Evolutionary conservation across 1,140 invertebrate genomes (phyloP), one percentile per base, ranked within the genome.

Genomic region (Tribolium castaneum): DNA sequence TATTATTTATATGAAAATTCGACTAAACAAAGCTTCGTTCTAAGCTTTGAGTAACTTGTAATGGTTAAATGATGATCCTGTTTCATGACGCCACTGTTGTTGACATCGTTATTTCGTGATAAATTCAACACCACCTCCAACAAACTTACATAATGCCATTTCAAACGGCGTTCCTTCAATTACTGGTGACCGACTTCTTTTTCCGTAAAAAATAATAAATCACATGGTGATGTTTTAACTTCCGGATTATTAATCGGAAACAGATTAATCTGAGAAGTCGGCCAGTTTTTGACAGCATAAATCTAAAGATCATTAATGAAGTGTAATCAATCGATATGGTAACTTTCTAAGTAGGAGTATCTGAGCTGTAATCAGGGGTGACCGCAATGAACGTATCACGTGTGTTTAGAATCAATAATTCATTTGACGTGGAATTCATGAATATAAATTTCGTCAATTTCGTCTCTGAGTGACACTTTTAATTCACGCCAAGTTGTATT

Each of bases 61-160:
- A 73, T 73, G 71, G 71, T 9, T 73, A 73, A 73, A 73, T 73
- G 71, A 73, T 73, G 49, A 73, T 73, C 19, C 71, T 73, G 70
- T 73, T 73, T 54, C 71, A 54, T 10, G 49, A 51, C 71, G 49
- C 45, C 49, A 30, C 25, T 30, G 30, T 54, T n/a, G 25, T 9
- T 50, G 70, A 73, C 70, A 73, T 73, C 25, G 52, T 73, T 49
- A 52, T 73, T 73, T 51, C n/a, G 71, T 73, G 19, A 73, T 73
- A 73, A 73, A 54, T 73, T 52, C 49, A 52, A 6, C 59, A 66
- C 25, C 59, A 66, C 59, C 59, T 66, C 35, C 59, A 66, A 34
- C 56, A 62, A 62, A 62, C 56, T 62, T 62, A 30, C 25, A 62
- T 62, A 62, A 62, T 62, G 22, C 6, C 56, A n/a, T 62, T 62